phyloP scores from a whole-genome alignment of 2,888 invertebrate species.

The Actias luna region DNA sequence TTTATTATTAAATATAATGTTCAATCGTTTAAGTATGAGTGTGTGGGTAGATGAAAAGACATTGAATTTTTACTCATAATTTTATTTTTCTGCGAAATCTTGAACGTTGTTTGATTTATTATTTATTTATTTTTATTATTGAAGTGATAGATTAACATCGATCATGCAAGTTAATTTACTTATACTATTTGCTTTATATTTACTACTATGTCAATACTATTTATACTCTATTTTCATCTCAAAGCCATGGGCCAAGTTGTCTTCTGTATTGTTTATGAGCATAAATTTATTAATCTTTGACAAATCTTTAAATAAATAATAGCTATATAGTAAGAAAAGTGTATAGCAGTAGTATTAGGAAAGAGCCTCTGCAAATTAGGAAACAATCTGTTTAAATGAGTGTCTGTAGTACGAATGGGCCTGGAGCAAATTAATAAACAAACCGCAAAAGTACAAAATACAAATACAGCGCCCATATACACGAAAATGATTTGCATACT shows the following conservation, averaged over 20 bases:
- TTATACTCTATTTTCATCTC: too few species aligned
- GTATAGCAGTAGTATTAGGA: too few species aligned
- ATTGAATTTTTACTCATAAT: conserved; percentile 11
- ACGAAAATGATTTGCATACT: not conserved
- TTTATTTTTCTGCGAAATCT: not conserved
- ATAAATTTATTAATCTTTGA: not conserved
- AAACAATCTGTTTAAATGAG: not conserved
- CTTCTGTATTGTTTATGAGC: not conserved
- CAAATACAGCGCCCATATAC: not conserved
- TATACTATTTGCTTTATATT: not conserved
- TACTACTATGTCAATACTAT: not conserved
- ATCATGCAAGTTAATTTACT: too few species aligned
- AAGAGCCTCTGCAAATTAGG: not conserved
- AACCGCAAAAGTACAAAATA: not conserved
- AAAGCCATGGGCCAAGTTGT: too few species aligned
- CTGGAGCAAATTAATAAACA: not conserved
- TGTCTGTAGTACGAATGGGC: not conserved
- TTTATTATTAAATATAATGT: too few species aligned
- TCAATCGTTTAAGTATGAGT: too few species aligned
- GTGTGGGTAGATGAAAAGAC: too few species aligned
- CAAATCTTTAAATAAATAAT: not conserved
- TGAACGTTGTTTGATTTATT: not conserved
- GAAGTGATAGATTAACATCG: too few species aligned
- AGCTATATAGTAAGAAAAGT: not conserved
- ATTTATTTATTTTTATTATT: not conserved